Conservation (phyloP, 1,140 invertebrate species). For the Bradysia coprophila region DNA sequence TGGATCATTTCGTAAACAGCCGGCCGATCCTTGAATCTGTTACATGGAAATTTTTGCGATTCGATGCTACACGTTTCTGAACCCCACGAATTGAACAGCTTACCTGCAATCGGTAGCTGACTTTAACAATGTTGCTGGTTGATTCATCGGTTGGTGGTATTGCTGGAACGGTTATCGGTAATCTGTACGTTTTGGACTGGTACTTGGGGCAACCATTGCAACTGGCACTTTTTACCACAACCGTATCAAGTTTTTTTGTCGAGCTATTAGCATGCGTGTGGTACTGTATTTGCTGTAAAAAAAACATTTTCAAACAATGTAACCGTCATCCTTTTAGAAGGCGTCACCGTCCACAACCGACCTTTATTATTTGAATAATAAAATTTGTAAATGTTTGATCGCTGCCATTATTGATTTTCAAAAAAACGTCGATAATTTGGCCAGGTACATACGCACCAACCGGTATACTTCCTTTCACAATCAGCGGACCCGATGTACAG, state of each 20-base stretch:
- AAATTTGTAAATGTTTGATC: background rate
- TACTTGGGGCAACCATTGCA: background rate
- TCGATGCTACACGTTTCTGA: background rate
- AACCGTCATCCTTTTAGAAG: background rate
- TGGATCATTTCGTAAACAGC: background rate
- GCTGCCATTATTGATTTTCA: background rate
- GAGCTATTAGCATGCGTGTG: background rate
- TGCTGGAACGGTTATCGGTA: background rate
- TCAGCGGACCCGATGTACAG: background rate
- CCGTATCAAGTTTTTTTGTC: background rate
- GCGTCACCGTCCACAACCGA: background rate
- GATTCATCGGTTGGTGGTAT: background rate
- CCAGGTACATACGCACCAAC: background rate
- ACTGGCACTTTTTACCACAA: background rate
- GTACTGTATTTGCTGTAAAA: background rate
- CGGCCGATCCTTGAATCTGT: background rate
- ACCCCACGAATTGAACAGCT: background rate
- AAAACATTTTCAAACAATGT: background rate
- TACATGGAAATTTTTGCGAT: background rate
- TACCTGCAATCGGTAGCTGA: background rate
- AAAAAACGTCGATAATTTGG: background rate
- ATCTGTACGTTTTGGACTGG: background rate
- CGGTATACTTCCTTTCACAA: background rate
- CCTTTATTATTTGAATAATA: background rate
- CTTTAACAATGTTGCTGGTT: background rate